These are phyloP conservation scores for Enteromius fasciolatus DNA, from an alignment of 2,797 vertebrate species.

Conservation along the genomic window DNA sequence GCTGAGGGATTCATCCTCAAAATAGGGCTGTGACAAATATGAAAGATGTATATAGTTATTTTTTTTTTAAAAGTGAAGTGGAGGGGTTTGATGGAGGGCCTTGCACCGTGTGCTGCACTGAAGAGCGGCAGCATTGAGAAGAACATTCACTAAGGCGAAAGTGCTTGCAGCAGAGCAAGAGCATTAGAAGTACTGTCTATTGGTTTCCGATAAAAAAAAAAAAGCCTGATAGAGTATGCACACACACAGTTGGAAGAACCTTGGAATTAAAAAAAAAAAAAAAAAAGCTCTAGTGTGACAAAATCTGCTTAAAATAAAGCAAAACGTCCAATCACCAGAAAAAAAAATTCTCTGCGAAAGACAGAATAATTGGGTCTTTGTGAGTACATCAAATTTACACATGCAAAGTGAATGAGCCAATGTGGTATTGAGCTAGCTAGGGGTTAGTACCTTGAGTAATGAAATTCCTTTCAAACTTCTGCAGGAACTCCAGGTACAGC, in stretches of 20 bases:
- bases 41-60: slow-evolving; percentile 27
- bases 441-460: slow-evolving; percentile 79
- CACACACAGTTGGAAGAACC: neutral
- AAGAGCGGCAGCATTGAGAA: slow-evolving; percentile 23
- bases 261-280: neutral
- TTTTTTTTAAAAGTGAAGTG: slow-evolving; percentile 5
- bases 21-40: slow-evolving; percentile 29
- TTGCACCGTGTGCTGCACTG: slow-evolving; percentile 13
- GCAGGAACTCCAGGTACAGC: slow-evolving; percentile 84
- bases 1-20: neutral
- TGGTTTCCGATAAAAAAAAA: slow-evolving; percentile 17
- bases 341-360: neutral
- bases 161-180: slow-evolving; percentile 28
- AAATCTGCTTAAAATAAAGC: neutral
- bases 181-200: slow-evolving; percentile 25
- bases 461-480: slow-evolving; percentile 86
- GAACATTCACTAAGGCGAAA: slow-evolving; percentile 37
- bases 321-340: neutral
- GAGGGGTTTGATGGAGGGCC: slow-evolving; percentile 19
- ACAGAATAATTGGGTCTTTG: neutral
- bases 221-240: neutral
- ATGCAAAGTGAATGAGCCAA: neutral
- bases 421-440: neutral
- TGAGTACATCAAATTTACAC: neutral
- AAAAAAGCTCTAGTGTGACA: neutral